Evolutionary conservation across 2,113 vertebrate species (phyloP).

Genomic region (Caloenas nicobarica): DNA sequence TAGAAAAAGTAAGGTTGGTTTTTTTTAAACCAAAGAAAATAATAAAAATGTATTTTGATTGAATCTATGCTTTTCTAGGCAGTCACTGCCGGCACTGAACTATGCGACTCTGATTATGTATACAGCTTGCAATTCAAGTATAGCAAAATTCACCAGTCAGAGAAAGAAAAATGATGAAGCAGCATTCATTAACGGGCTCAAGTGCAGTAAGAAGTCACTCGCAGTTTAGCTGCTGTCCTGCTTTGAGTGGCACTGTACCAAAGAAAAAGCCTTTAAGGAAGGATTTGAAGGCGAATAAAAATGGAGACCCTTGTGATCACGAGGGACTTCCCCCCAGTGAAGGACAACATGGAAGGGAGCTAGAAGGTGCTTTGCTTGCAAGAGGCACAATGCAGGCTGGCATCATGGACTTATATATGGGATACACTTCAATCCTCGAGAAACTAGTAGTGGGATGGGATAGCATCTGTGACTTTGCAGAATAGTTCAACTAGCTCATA

Average conservation of each 20-base stretch:
- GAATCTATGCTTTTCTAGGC: not conserved
- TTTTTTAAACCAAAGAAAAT: not conserved
- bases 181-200: not conserved
- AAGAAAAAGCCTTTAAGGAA: not conserved
- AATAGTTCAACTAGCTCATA: not conserved
- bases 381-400: not conserved
- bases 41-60: not conserved
- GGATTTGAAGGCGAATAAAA: not conserved
- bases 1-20: not conserved
- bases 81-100: not conserved
- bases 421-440: not conserved
- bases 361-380: not conserved
- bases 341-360: not conserved
- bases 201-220: not conserved
- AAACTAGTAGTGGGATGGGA: not conserved
- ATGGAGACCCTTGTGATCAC: not conserved
- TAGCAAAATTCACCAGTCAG: no score
- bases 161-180: not conserved
- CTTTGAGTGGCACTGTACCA: not conserved
- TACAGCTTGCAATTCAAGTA: not conserved
- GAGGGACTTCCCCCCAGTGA: not conserved
- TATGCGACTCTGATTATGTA: not conserved
- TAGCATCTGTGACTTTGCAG: rapidly evolving
- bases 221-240: not conserved
- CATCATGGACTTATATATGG: rapidly evolving